A percentile compares a stretch with the other conserved stretches of the same genome.
Evolutionary conservation across 2,797 vertebrate genomes (phyloP).

Genomic region (Cossypha heuglini): DNA sequence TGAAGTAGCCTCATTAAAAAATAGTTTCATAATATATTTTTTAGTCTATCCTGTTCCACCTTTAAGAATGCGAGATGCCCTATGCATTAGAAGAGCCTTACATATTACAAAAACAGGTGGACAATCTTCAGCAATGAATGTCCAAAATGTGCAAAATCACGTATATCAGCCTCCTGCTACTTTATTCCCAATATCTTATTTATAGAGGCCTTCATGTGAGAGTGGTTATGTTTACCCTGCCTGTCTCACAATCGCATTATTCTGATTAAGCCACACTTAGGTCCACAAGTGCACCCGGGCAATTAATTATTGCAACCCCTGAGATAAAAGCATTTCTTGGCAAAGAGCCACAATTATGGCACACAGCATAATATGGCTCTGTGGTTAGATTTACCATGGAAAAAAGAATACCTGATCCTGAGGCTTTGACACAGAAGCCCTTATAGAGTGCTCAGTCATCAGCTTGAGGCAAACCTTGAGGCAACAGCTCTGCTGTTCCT

Average conservation of each 20-base stretch:
- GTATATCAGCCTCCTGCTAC: background rate
- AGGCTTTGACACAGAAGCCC: slow-evolving; percentile 53
- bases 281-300: background rate
- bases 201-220: background rate
- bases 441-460: slow-evolving; percentile 37
- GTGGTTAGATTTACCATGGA: background rate
- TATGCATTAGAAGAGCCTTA: background rate
- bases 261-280: background rate
- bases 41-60: slow-evolving; percentile 13
- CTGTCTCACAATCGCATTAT: background rate
- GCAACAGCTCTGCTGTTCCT: slow-evolving; percentile 1
- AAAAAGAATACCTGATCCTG: slow-evolving; percentile 33
- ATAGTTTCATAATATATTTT: slow-evolving; percentile 37
- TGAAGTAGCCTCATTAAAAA: slow-evolving; percentile 46
- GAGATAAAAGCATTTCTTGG: background rate
- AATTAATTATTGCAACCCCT: background rate
- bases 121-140: background rate
- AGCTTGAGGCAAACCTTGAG: background rate
- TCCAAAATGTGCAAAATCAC: background rate
- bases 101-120: background rate
- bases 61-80: background rate
- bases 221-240: background rate
- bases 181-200: background rate
- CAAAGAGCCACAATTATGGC: background rate
- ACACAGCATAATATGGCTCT: background rate